These are phyloP conservation scores for Cyrtodaria siliqua DNA, from an alignment of 2,888 invertebrate species.

Conservation along the genomic window DNA sequence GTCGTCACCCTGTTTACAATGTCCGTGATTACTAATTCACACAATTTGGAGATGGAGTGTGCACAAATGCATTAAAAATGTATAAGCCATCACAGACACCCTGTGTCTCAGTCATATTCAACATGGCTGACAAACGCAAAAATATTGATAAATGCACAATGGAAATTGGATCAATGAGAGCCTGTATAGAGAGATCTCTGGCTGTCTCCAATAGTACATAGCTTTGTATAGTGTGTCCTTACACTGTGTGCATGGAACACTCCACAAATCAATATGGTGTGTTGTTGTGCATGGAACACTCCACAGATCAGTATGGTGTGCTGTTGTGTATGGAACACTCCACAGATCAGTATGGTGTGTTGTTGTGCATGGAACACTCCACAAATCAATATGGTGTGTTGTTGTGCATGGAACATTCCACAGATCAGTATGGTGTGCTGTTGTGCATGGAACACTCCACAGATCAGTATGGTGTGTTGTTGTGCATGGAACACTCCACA, in stretches of 20 bases:
- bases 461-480: no score
- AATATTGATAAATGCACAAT: conserved; percentile 31
- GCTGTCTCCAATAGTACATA: not conserved
- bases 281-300: not conserved
- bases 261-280: not conserved
- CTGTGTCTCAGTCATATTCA: conserved; percentile 23
- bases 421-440: no score
- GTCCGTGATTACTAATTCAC: not conserved
- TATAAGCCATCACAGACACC: conserved; percentile 5
- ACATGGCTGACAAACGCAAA: conserved; percentile 47
- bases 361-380: no score
- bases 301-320: no score
- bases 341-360: no score
- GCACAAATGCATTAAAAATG: conserved; percentile 39
- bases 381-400: no score
- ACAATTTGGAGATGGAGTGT: conserved; percentile 1
- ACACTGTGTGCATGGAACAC: not conserved
- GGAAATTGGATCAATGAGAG: conserved; percentile 23
- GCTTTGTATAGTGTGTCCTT: not conserved
- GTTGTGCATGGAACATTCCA: no score
- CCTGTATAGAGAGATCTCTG: conserved; percentile 1
- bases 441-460: no score
- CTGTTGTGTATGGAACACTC: no score
- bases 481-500: no score
- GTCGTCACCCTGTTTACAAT: no score